Base-by-base conservation (phyloP, 2,888 invertebrate species). In the Fragum sueziense region DNA sequence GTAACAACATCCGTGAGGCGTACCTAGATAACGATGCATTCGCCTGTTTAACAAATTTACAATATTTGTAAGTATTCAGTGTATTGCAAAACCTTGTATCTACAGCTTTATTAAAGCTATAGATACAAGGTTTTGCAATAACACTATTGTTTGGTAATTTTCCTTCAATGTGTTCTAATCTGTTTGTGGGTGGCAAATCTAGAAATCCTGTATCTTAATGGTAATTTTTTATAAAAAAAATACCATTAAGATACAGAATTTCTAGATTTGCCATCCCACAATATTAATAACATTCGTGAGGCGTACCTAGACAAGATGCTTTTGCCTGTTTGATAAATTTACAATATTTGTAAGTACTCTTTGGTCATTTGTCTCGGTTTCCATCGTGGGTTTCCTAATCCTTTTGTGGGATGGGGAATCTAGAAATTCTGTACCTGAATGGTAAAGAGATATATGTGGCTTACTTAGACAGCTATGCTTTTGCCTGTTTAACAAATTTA, bases 1-100 rank as follows among this genome's bases (percentile, higher is more conserved):
- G 20, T 14, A 90, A 90, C 75, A 59, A 65, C 1, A 82, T 90
- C 4, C 82, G 80, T 14, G 89, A 90, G 52, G 76, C 82, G 0
- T 85, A 82, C 17, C 87, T 90, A 65, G 87, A 85, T 29, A 80
- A 75, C 0, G 83, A 86, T 52, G 81, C 84, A 14, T 87, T 90
- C 70, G 84, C 81, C 37, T 90, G 90, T 75, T 71, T 87, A 0
- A 51, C 72, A 7, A 31, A 31, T 17, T 80, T 90, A 11, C 54
- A 20, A 17, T 52, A 59, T 14, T 79, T 90, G 89, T 90, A 79
- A 87, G 88, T 57, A 47, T n/a, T n/a, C n/a, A n/a, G n/a, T n/a
- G n/a, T n/a, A n/a, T n/a, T n/a, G n/a, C n/a, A n/a, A n/a, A n/a
- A n/a, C n/a, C n/a, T n/a, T n/a, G n/a, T n/a, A n/a, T n/a, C n/a